phyloP scores from a whole-genome alignment of 2,113 vertebrate species.

The Hippocampus barbouri region DNA sequence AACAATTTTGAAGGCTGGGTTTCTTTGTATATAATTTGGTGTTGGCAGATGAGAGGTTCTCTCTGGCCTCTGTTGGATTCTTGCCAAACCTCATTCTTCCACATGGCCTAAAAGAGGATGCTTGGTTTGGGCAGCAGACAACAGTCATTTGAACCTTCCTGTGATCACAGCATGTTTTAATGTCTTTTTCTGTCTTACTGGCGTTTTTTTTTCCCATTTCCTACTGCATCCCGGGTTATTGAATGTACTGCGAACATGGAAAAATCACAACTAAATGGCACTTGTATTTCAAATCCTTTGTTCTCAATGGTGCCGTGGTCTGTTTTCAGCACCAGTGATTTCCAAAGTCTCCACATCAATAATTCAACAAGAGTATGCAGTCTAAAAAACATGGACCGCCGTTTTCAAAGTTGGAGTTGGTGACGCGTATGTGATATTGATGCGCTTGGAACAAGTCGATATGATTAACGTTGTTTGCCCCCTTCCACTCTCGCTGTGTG shows the following conservation, averaged over 20 bases:
- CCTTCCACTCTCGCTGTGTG: slow-evolving; percentile 14
- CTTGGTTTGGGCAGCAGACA: slow-evolving; percentile 6
- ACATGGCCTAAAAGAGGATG: slow-evolving; percentile 9
- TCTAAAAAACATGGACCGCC: not conserved
- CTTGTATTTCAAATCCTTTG: not conserved
- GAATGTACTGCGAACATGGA: not conserved
- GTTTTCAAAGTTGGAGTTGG: not conserved
- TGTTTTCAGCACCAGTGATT: not conserved
- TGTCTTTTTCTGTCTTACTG: slow-evolving; percentile 2
- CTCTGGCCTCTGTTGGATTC: slow-evolving; percentile 6
- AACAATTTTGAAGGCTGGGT: slow-evolving; percentile 9
- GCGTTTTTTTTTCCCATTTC: not conserved
- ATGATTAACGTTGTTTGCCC: not conserved
- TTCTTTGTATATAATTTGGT: slow-evolving; percentile 24
- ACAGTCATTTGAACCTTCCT: not conserved
- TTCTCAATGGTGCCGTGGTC: not conserved
- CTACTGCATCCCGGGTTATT: not conserved
- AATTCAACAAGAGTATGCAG: not conserved
- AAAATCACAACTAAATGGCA: not conserved
- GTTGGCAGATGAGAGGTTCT: not conserved
- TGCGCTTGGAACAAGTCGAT: not conserved
- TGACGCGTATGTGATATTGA: not conserved
- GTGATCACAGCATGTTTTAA: not conserved
- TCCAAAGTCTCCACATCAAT: not conserved
- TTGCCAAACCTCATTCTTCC: slow-evolving; percentile 17